phyloP scores from a whole-genome alignment of 2,797 vertebrate species.

The Centroberyx gerrardi region DNA sequence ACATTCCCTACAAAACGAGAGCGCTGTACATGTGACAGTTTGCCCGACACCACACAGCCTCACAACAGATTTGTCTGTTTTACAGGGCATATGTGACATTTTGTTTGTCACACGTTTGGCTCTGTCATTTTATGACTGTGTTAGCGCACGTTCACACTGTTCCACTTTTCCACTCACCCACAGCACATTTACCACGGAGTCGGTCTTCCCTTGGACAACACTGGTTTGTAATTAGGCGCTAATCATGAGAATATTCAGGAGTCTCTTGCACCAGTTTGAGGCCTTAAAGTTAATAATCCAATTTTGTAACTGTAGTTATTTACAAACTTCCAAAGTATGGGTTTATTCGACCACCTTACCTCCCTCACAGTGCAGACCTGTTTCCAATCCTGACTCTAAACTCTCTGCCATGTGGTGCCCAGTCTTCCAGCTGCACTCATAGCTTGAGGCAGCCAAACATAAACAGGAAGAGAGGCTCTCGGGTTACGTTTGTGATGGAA shows the following conservation, averaged over 20 bases:
- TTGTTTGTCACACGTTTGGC: slow-evolving; percentile 75
- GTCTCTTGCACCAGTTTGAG: background rate
- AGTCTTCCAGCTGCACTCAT: slow-evolving; percentile 53
- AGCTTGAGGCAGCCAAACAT: slow-evolving; percentile 66
- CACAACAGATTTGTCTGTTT: slow-evolving; percentile 63
- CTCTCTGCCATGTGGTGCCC: slow-evolving; percentile 56
- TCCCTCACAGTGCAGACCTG: background rate
- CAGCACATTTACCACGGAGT: slow-evolving; percentile 21
- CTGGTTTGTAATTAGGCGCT: background rate
- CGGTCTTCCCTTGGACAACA: background rate
- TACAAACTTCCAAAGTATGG: background rate
- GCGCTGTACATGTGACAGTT: slow-evolving; percentile 60
- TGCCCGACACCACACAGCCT: slow-evolving; percentile 63
- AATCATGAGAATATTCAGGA: background rate
- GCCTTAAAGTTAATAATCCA: background rate
- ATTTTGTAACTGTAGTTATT: no score
- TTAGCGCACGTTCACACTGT: slow-evolving; percentile 66
- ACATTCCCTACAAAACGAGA: slow-evolving; percentile 24
- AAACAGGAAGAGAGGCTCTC: slow-evolving; percentile 71
- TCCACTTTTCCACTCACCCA: slow-evolving; percentile 40
- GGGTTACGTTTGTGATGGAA: slow-evolving; percentile 77
- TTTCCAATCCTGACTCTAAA: slow-evolving; percentile 29
- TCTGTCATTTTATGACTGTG: slow-evolving; percentile 73
- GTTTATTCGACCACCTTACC: slow-evolving; percentile 8
- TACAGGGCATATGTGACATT: slow-evolving; percentile 77